Base-by-base conservation (phyloP, 2,888 invertebrate genomes). In the Chironomus riparius region DNA sequence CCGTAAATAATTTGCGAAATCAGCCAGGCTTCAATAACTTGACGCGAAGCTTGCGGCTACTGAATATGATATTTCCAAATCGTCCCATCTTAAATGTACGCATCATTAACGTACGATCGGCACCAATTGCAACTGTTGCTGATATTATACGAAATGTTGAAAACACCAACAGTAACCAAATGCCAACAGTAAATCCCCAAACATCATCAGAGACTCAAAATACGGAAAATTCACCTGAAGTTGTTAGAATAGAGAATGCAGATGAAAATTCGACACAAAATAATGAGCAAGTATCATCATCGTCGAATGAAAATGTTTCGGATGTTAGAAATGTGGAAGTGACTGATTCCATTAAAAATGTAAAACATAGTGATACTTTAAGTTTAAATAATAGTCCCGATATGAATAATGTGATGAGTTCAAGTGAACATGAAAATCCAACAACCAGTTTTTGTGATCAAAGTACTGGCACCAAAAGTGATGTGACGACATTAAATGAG, bases 51-150 rank as follows among this genome's bases (percentile, higher is more conserved):
- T 48, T 74, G 12, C 74, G 74, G 18, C 22, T 68, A 38, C 47
- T 74, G 7, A 72, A 72, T 22, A 38, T 62, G 61, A 61, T 72
- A n/a, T 76, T 76, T 69, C 69, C 69, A 15, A 76, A 76, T 76
- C 76, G 76, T 56, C 68, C 76, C 10, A 50, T 75, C 15, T 24
- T 74, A 15, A 76, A 76, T 56, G 69, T 76, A 4, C 47, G 76
- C 22, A 76, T 76, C 12, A 76, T 76, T 3, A 76, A 76, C 13
- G 69, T 74, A 68, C 65, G 74, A 74, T 65, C 74, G n/a, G 74
- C 74, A 22, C 62, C 72, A 3, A 21, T 62, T 22, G 72, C 62
- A 7, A 62, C 72, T n/a, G 74, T 74, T 6, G 48, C 47, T 18
- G 74, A 74, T 15, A 74, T 74, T 24, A 21, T 74, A 12, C 47